Percentiles rank a stretch among this genome's conserved stretches.
Evolutionary conservation across 2,797 vertebrate species (phyloP).

Genomic region (Cossypha niveicapilla): DNA sequence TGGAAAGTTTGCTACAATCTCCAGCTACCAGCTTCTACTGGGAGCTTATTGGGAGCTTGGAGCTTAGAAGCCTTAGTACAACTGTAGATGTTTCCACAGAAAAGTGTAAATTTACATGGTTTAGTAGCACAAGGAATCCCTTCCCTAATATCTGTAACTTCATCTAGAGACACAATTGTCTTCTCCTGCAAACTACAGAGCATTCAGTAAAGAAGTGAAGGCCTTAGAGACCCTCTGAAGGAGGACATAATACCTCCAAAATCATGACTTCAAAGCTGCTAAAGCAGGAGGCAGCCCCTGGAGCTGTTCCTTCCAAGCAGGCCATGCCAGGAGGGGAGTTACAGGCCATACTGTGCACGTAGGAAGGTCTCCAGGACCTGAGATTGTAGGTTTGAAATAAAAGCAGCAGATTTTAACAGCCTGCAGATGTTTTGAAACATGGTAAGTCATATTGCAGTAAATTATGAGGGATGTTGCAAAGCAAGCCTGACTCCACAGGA

Average conservation of each 20-base stretch:
- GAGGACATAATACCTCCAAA: neutral
- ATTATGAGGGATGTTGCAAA: neutral
- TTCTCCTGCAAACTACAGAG: neutral
- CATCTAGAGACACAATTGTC: neutral
- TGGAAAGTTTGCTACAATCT: neutral
- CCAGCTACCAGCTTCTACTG: neutral
- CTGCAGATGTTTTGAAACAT: neutral
- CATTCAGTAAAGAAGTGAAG: neutral
- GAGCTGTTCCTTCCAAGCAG: neutral
- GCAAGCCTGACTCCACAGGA: neutral
- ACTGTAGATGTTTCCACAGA: neutral
- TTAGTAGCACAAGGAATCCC: neutral
- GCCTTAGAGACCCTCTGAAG: neutral
- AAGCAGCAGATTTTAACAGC: neutral
- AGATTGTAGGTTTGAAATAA: neutral
- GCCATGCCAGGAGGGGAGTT: rapidly evolving
- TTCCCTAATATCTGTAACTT: neutral
- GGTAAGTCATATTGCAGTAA: neutral
- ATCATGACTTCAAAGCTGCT: neutral
- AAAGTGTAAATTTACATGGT: neutral
- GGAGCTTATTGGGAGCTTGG: neutral
- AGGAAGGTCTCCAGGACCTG: neutral
- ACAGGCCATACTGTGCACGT: neutral
- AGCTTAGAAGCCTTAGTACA: neutral
- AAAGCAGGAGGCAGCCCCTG: neutral